Conservation (phyloP, 2,888 invertebrate species). For the Torymus tubicola region DNA sequence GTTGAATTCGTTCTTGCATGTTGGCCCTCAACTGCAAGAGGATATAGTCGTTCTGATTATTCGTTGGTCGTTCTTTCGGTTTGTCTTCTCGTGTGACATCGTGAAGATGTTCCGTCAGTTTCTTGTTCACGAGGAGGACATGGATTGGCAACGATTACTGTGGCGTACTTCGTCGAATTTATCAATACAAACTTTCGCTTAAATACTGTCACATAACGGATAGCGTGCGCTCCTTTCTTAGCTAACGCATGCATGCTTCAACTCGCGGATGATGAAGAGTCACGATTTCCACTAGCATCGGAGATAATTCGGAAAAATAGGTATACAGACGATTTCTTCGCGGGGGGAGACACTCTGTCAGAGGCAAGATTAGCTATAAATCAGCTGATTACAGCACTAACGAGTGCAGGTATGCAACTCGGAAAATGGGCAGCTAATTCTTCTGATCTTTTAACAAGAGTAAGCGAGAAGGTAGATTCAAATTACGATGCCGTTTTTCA, state of each 20-base stretch:
- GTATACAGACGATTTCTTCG: background rate
- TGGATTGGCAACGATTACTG: background rate
- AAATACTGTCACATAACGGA: background rate
- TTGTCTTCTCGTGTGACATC: background rate
- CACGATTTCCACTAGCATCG: background rate
- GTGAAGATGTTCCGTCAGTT: conserved; percentile 17
- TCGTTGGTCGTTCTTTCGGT: background rate
- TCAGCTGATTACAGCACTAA: background rate
- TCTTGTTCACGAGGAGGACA: background rate
- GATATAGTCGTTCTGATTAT: background rate
- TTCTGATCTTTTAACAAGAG: no score
- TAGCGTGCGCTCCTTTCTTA: background rate
- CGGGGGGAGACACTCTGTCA: background rate
- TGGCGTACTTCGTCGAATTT: background rate
- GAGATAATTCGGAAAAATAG: background rate
- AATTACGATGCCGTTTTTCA: no score
- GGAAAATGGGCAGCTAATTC: background rate
- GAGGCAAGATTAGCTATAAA: background rate
- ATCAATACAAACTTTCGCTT: background rate
- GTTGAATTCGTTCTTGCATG: background rate
- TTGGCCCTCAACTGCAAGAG: background rate
- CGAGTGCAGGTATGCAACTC: background rate
- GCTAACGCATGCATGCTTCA: background rate
- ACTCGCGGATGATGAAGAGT: background rate
- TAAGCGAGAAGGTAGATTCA: no score